Evolutionary conservation across 2,888 invertebrate species (phyloP), one percentile per base, ranked within the genome.

Genomic region (Brachyptera risi): DNA sequence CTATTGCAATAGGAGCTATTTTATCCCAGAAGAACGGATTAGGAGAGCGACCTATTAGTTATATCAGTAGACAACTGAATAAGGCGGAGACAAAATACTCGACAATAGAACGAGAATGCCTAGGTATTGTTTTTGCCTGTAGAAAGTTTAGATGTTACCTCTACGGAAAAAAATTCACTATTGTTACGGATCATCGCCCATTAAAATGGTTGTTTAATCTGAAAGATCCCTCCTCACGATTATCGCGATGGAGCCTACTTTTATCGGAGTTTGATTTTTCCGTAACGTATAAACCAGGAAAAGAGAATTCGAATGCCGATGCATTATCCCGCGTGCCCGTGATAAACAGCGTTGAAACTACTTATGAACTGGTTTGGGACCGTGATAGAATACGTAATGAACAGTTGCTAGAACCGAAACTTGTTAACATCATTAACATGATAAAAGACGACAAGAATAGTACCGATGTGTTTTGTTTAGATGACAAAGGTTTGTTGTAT

Each of bases 1-100:
- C 57, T 15, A 56, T 31, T 21, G 62, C 60, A 0, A 24, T 66
- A 5, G 63, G 62, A 1, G 62, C 63, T n/a, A 64, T 66, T 1
- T 38, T 66, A 1, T 63, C 56, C 1, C 66, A 21, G 47, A 17
- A 23, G n/a, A 17, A 4, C 9, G 50, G n/a, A 13, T 49, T 44
- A 1, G 44, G 40, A 13, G 61, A 65, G 37, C 47, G n/a, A 1
- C 62, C 64, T 1, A 62, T 65, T 1, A 27, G 54, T 19, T 65
- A 65, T 26, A 17, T 57, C 3, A 62, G 62, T 4, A 13, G 62
- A 56, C 13, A 51, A 42, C 27, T 35, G 13, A 21, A 17, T 23
- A 9, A 40, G 27, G 17, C 54, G 26, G 7, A 65, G n/a, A 7
- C 31, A 2, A 62, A 59, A 17, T 60, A 61, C 26, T 19, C 38